Evolutionary conservation across 2,888 invertebrate species (phyloP).

Genomic region (Penaeus monodon): DNA sequence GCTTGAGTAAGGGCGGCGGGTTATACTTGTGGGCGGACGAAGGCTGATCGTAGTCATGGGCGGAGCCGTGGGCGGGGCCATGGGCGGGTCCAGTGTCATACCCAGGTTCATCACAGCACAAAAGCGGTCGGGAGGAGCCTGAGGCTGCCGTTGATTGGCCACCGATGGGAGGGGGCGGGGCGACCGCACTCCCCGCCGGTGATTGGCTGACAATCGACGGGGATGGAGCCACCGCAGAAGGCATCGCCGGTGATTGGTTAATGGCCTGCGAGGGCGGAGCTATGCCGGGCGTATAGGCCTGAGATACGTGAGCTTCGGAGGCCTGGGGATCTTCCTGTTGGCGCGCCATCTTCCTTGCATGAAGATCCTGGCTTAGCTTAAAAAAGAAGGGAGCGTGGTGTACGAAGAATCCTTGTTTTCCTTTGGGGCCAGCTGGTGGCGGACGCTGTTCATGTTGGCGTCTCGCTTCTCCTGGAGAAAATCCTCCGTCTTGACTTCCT

Average conservation of each 20-base stretch:
- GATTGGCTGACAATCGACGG: constrained; percentile 30
- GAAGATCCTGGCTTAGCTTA: constrained; percentile 65
- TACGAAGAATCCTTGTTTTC: constrained; percentile 63
- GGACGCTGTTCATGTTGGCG: constrained; percentile 60
- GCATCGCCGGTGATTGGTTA: constrained; percentile 31
- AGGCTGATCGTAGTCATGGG: constrained; percentile 16
- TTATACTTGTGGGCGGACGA: constrained; percentile 36
- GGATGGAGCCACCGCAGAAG: constrained; percentile 4
- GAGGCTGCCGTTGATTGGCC: constrained; percentile 17
- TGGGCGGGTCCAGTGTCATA: constrained; percentile 18
- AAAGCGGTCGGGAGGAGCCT: constrained; percentile 17
- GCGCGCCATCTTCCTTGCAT: constrained; percentile 55
- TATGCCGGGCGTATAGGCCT: constrained; percentile 25
- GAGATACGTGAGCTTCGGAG: constrained; percentile 46
- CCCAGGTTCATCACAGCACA: constrained; percentile 38
- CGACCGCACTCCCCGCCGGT: constrained; percentile 16
- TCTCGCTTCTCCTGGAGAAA: constrained; percentile 61
- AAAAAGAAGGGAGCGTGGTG: constrained; percentile 65
- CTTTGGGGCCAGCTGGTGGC: constrained; percentile 47
- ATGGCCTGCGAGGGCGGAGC: constrained; percentile 30
- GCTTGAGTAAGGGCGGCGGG: constrained; percentile 27
- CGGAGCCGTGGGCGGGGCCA: not conserved
- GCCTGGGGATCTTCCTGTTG: constrained; percentile 50
- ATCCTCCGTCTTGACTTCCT: constrained; percentile 62
- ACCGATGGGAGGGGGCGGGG: constrained; percentile 27